These are phyloP conservation scores for Andrena bucephala DNA, from an alignment of 2,888 invertebrate species.

Conservation along the genomic window DNA sequence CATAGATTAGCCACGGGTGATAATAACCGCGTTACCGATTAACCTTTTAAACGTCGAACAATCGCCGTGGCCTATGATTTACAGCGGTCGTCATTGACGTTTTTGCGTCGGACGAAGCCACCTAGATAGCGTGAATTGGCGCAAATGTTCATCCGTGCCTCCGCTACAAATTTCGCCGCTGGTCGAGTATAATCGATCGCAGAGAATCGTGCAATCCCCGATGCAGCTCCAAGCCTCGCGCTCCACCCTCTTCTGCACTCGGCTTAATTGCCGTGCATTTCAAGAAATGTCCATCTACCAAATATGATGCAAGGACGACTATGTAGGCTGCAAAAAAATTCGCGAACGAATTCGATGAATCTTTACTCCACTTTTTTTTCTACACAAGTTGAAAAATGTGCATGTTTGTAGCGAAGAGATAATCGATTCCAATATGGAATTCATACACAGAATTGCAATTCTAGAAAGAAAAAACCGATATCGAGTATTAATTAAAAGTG, in stretches of 20 bases:
- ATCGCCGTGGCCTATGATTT: conserved; percentile 45
- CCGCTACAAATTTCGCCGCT: conserved; percentile 57
- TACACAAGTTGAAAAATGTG: too few relatives aligned
- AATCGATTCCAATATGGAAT: too few relatives aligned
- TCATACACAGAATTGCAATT: too few relatives aligned
- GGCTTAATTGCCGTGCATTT: conserved; percentile 40
- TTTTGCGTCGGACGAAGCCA: conserved; percentile 54
- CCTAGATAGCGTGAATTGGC: conserved; percentile 49
- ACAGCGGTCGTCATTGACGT: conserved; percentile 53
- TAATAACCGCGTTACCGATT: conserved; percentile 62
- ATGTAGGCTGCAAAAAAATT: too few relatives aligned
- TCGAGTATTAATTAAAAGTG: conserved; percentile 42
- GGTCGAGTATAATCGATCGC: conserved; percentile 59
- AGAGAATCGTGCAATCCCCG: conserved; percentile 23
- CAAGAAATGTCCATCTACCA: conserved; percentile 49
- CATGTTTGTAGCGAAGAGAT: too few relatives aligned
- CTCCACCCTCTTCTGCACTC: neutral
- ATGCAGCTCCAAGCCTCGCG: neutral
- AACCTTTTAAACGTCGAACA: conserved; percentile 59
- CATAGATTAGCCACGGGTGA: neutral
- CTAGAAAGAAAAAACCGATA: too few relatives aligned
- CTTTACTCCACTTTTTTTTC: too few relatives aligned
- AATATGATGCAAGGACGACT: neutral
- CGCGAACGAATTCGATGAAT: too few relatives aligned
- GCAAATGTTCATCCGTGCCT: conserved; percentile 59